phyloP scores from a whole-genome alignment of 2,888 invertebrate genomes.

The Galerucella nymphaeae region DNA sequence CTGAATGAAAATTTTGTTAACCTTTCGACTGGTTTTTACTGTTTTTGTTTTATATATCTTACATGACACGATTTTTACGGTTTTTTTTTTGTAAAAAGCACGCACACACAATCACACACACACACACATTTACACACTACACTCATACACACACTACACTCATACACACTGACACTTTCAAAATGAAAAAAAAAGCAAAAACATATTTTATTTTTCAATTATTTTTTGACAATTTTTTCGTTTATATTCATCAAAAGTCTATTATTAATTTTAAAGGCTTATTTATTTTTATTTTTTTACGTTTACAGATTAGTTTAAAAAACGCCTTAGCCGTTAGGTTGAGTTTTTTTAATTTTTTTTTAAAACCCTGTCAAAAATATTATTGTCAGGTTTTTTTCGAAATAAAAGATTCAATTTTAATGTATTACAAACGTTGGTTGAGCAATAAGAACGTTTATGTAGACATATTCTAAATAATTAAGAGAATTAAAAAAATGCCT shows the following conservation, averaged over 20 bases:
- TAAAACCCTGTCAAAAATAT: no score
- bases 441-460: constrained; percentile 39
- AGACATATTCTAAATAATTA: constrained; percentile 49
- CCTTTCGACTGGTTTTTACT: neutral
- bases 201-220: constrained; percentile 32
- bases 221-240: constrained; percentile 31
- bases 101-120: constrained; percentile 1
- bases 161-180: constrained; percentile 39
- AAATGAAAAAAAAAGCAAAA: constrained; percentile 38
- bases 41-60: neutral
- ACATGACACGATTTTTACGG: neutral
- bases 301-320: constrained; percentile 20
- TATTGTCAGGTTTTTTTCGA: no score
- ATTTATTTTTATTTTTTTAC: constrained; percentile 38
- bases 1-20: neutral
- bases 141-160: constrained; percentile 31
- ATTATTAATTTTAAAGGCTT: constrained; percentile 34
- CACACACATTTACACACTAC: neutral
- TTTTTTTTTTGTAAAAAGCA: neutral
- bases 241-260: constrained; percentile 28
- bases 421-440: constrained; percentile 27
- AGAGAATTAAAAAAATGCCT: constrained; percentile 44
- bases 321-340: constrained; percentile 37
- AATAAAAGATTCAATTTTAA: neutral
- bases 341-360: neutral